Base-by-base conservation (phyloP, 2,888 invertebrate genomes). In the Parascotia fuliginaria region DNA sequence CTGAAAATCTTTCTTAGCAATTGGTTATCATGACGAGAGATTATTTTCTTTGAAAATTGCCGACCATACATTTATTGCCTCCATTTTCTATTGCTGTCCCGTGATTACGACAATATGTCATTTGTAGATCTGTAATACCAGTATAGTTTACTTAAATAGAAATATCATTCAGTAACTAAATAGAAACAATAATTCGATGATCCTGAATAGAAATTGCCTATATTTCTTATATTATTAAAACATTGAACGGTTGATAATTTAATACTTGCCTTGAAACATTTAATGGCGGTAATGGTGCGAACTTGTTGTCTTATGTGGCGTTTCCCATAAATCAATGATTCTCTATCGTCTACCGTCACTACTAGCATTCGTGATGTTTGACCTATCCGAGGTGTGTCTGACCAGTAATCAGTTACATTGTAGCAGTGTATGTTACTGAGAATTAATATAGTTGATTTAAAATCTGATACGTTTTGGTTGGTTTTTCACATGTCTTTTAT, bases 221-320 rank as follows among this genome's bases (percentile, higher is more conserved):
- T n/a, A n/a, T n/a, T n/a, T 62, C 68, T 70, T 72, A 60, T 73
- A 77, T n/a, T n/a, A n/a, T n/a, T n/a, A n/a, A n/a, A 70, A 75
- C 73, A 78, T 60, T 76, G 70, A 69, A 75, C 72, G 77, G 75
- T 75, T 74, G 70, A 77, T 68, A 56, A 73, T 73, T 75, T 71
- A 74, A 73, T 73, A 72, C 67, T 38, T 57, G 42, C 40, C 40
- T 43, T 48, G 46, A 47, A 48, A 66, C 40, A 60, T 58, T 54
- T 43, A 41, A 48, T 55, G 57, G 54, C 50, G 58, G 60, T 58
- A 60, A 45, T 11, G 55, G 11, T 36, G 51, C 11, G 51, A 12
- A 42, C 48, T 55, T 24, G 15, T 40, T 53, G 29, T 24, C n/a
- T n/a, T n/a, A 24, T 6, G 7, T 24, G 24, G 14, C 14, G 32